phyloP scores from a whole-genome alignment of 2,888 invertebrate species.

The Seira musarum region DNA sequence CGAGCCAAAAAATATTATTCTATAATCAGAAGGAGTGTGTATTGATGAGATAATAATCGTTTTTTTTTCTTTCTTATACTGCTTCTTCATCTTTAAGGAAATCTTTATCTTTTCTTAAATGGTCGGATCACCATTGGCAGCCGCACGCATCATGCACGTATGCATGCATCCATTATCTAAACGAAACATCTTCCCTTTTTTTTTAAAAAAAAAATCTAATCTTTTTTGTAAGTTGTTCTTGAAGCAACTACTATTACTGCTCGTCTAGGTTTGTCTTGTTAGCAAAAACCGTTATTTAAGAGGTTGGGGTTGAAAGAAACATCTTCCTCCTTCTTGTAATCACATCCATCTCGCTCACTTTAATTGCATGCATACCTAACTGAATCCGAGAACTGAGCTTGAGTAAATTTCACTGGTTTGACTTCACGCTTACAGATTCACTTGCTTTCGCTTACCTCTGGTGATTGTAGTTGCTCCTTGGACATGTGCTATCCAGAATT shows the following conservation, averaged over 20 bases:
- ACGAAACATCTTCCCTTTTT: too few species aligned
- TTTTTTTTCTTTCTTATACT: background rate
- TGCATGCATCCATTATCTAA: too few species aligned
- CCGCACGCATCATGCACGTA: background rate
- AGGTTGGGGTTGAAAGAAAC: too few species aligned
- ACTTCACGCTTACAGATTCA: background rate
- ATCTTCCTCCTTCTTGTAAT: too few species aligned
- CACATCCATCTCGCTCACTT: too few species aligned
- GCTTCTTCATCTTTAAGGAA: too few species aligned
- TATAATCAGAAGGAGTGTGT: conserved; percentile 9
- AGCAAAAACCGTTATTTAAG: too few species aligned
- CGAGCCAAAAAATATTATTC: background rate
- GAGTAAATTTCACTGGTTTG: background rate
- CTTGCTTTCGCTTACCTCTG: background rate
- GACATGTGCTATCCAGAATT: conserved; percentile 7
- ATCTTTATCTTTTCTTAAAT: too few species aligned
- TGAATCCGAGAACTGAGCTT: background rate
- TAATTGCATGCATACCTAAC: too few species aligned
- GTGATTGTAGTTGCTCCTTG: background rate
- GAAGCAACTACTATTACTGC: conserved; percentile 19
- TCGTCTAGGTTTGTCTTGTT: too few species aligned
- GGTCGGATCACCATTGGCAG: background rate
- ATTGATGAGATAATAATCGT: conserved; percentile 8
- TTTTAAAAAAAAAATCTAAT: too few species aligned
- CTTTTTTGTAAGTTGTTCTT: background rate